These are phyloP conservation scores for Eurytoma adleriae DNA, from an alignment of 2,888 invertebrate genomes.

Conservation along the genomic window DNA sequence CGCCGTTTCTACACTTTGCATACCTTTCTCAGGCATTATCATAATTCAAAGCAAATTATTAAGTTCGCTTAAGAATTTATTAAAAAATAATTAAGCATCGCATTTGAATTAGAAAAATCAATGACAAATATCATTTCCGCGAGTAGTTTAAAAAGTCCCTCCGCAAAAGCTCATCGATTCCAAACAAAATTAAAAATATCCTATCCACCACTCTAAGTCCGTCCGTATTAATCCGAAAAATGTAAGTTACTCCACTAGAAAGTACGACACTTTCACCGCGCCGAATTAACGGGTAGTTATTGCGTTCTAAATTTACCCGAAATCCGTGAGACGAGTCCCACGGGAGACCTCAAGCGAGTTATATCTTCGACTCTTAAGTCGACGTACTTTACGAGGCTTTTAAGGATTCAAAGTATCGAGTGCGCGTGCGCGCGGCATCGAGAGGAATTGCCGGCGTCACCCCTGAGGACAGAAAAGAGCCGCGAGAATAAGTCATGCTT, in stretches of 20 bases:
- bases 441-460: conserved; percentile 50
- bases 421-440: not conserved
- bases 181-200: not conserved
- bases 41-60: not conserved
- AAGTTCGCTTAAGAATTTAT: not conserved
- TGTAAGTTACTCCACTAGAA: no score
- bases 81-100: not conserved
- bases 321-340: conserved; percentile 19
- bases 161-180: not conserved
- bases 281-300: not conserved
- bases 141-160: not conserved
- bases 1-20: conserved; percentile 1
- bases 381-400: conserved; percentile 54
- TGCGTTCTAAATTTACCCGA: conserved; percentile 32
- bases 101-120: no score
- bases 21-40: not conserved
- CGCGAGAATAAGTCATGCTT: conserved; percentile 56
- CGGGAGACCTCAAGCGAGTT: conserved; percentile 27
- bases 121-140: no score
- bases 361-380: conserved; percentile 33
- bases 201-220: no score
- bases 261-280: no score
- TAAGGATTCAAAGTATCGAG: conserved; percentile 54
- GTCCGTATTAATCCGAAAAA: no score
- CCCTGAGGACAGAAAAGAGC: conserved; percentile 40